phyloP scores from a whole-genome alignment of 2,113 vertebrate genomes.

The Myrmophylax atrothorax region DNA sequence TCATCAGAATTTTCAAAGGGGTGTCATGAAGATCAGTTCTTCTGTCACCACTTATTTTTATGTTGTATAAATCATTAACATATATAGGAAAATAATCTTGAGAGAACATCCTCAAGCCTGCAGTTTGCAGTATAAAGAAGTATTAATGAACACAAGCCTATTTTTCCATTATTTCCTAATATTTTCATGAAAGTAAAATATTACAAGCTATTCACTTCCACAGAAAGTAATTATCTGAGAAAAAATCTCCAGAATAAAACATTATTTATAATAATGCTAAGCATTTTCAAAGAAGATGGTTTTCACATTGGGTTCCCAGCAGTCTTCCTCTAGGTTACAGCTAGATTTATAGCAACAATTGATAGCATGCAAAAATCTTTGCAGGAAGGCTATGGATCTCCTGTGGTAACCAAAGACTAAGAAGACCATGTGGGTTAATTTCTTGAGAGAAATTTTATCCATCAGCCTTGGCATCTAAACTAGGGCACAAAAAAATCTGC shows the following conservation, averaged over 20 bases:
- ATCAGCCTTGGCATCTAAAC: not conserved
- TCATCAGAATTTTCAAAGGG: not conserved
- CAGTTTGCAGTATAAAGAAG: not conserved
- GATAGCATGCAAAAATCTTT: not conserved
- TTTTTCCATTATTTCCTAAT: not conserved
- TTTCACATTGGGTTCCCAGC: not conserved
- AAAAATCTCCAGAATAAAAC: not conserved
- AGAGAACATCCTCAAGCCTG: not conserved
- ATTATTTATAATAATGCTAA: not conserved
- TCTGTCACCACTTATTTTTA: not conserved
- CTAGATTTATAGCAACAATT: not conserved
- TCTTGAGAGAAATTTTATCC: slow-evolving; percentile 5
- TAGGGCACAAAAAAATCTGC: not conserved
- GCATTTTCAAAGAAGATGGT: not conserved
- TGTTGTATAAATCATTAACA: not conserved
- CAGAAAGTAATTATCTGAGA: not conserved
- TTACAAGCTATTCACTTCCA: not conserved
- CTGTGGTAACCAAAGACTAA: slow-evolving; percentile 8
- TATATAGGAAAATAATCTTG: not conserved
- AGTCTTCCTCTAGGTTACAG: not conserved
- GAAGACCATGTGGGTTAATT: not conserved
- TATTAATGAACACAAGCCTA: not conserved
- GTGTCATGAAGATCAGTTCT: not conserved
- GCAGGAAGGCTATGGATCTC: not conserved
- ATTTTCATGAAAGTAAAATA: not conserved